Evolutionary conservation across 2,797 vertebrate species (phyloP).

Genomic region (Dendrocincla fuliginosa): DNA sequence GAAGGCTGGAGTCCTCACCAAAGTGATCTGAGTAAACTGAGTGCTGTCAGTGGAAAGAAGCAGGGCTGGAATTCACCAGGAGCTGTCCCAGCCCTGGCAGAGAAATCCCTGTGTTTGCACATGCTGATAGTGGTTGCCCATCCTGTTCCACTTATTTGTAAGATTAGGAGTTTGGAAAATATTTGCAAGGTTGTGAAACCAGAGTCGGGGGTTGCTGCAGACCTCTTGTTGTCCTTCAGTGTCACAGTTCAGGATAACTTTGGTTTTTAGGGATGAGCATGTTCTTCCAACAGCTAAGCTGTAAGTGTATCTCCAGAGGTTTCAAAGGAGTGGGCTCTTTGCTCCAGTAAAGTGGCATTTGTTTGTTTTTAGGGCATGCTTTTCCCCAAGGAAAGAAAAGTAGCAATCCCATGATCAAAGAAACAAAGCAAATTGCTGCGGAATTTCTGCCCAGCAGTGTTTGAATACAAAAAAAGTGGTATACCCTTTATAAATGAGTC

Average conservation of each 20-base stretch:
- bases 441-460: slow-evolving; percentile 19
- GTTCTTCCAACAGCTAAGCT: neutral
- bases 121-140: neutral
- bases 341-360: neutral
- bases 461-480: neutral
- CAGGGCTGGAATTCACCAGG: neutral
- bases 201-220: neutral
- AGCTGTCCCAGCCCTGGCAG: neutral
- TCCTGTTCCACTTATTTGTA: neutral
- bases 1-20: neutral
- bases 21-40: neutral
- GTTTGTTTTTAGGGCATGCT: slow-evolving; percentile 34
- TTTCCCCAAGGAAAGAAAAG: slow-evolving; percentile 2
- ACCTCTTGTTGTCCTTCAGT: neutral
- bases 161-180: neutral
- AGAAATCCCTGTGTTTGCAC: neutral
- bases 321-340: neutral
- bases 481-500: neutral
- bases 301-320: neutral
- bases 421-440: neutral
- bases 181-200: neutral
- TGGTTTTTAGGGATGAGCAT: neutral
- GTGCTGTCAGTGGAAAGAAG: neutral
- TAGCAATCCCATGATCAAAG: slow-evolving; percentile 3
- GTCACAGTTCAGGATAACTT: neutral